Base-by-base conservation (phyloP, 2,113 vertebrate species). In the Procapra przewalskii region DNA sequence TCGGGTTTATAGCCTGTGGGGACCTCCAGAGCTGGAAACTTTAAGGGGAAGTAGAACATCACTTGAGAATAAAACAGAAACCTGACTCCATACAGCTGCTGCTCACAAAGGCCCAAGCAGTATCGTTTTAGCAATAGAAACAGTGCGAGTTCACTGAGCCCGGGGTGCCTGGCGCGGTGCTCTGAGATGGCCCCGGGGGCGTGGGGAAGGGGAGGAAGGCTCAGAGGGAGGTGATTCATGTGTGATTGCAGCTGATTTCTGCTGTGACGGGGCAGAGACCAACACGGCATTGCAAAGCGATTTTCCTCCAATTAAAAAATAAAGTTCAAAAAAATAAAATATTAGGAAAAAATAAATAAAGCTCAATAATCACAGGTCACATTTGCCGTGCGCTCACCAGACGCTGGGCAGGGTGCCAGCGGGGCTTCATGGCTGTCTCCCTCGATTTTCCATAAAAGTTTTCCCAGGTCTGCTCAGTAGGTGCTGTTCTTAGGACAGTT, bases 161-260 rank as follows among this genome's bases (percentile, higher is more conserved):
- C 54, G 1, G 36, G 11, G 36, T 43, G 36, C 71, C 71, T 14
- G 3, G 71, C 0, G 0, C 6, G 1, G 71, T 0, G 36, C 71
- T 23, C 23, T 27, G 36, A 1, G 71, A 43, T 27, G 71, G 12
- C 3, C 23, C 12, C 1, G 3, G 36, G 36, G 21, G 36, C 23
- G 60, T n/a, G 19, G 36, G 71, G 36, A 77, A 77, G 71, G 71
- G 21, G 23, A 43, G 36, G 71, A 14, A 77, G 36, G 36, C 71
- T 43, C 71, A 27, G 36, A 77, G 71, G 12, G 36, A 43, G 12
- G 71, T 2, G 40, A 2, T 3, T 1, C 23, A 1, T 14, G 23
- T 14, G 11, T 43, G 23, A 15, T 25, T 2, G 43, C 23, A 3
- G 12, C 71, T 43, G 23, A 7, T 43, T 77, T 27, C 1, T 77